A percentile compares a stretch with the other conserved stretches of the same genome.
These are phyloP conservation scores for Ptiloglossa arizonensis DNA, from an alignment of 1,140 invertebrate species.

Conservation along the genomic window DNA sequence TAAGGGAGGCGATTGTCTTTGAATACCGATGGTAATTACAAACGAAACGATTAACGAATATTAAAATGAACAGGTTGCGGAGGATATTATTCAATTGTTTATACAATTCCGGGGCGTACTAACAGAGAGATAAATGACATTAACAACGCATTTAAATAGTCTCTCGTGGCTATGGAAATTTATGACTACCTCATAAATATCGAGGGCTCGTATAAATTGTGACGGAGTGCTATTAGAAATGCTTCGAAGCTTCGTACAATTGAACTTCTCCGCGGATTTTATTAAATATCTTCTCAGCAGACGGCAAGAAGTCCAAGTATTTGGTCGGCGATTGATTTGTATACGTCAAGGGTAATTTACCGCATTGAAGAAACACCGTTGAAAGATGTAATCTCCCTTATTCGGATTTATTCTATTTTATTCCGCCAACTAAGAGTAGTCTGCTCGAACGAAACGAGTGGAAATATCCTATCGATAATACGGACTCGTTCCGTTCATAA, in stretches of 20 bases:
- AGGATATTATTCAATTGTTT: neutral
- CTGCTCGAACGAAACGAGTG: neutral
- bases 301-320: neutral
- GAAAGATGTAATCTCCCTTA: constrained; percentile 5
- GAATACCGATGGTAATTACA: neutral
- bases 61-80: neutral
- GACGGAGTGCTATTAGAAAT: constrained; percentile 11
- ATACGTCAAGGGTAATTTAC: constrained; percentile 4
- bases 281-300: neutral
- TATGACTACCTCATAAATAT: constrained; percentile 27
- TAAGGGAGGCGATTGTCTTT: neutral
- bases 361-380: neutral
- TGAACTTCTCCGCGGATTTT: constrained; percentile 3
- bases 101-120: neutral
- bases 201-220: neutral
- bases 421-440: neutral
- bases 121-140: constrained; percentile 9
- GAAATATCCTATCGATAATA: constrained; percentile 1
- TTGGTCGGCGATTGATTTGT: neutral
- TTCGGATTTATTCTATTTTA: neutral
- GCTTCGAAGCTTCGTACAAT: neutral
- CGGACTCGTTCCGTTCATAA: neutral
- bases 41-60: neutral
- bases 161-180: constrained; percentile 10
- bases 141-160: constrained; percentile 31